phyloP scores from a whole-genome alignment of 2,113 vertebrate genomes.

The Stercorarius parasiticus region DNA sequence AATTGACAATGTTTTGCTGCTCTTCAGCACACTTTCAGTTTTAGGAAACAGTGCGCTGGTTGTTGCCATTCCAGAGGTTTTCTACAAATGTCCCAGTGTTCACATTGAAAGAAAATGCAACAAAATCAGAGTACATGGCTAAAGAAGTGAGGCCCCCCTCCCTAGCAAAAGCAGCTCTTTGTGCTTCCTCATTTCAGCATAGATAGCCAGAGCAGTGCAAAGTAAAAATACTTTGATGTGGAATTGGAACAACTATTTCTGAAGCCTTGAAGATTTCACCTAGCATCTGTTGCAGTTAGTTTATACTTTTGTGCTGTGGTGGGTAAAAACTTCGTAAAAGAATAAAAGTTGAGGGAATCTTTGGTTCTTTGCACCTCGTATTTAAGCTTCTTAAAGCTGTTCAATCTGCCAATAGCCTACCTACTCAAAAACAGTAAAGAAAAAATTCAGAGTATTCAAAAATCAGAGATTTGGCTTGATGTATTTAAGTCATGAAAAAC shows the following conservation, averaged over 20 bases:
- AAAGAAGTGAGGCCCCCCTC: not conserved
- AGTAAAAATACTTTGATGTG: not conserved
- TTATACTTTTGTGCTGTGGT: not conserved
- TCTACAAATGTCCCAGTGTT: constrained; percentile 23
- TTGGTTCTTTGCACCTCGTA: not conserved
- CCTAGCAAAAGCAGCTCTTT: not conserved
- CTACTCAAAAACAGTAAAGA: not conserved
- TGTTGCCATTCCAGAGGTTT: constrained; percentile 23
- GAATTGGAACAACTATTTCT: not conserved
- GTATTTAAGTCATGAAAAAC: not conserved
- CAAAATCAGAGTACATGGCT: not conserved
- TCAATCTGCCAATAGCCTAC: not conserved
- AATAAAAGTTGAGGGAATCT: not conserved
- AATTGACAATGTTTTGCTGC: not conserved
- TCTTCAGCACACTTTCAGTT: not conserved
- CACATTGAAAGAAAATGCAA: not conserved
- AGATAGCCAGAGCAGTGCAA: not conserved
- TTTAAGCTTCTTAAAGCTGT: not conserved
- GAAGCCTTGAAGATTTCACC: constrained; percentile 6
- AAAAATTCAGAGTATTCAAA: not conserved
- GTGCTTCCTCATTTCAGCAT: not conserved
- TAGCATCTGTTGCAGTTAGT: not conserved
- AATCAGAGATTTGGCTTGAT: not conserved
- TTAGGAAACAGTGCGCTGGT: not conserved
- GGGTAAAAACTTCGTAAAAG: not conserved